Base-by-base conservation (phyloP, 2,797 vertebrate species). In the Staurois parvus region DNA sequence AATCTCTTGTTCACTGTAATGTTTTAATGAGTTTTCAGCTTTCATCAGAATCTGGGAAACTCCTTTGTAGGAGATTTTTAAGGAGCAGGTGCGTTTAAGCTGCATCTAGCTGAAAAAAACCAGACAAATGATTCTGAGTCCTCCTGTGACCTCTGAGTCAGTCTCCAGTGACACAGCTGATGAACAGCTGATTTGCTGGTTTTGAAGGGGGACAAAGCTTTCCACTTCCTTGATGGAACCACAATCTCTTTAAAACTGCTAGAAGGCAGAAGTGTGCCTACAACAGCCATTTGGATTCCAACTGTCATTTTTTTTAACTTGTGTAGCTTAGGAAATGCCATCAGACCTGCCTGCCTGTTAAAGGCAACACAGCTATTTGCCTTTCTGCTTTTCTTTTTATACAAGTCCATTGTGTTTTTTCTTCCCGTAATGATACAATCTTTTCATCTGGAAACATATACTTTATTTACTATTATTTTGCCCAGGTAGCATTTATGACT, bases 401-500 rank as follows among this genome's bases (percentile, higher is more conserved):
- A 75, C 37, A 62, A 32, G 28, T 62, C 59, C 26, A 52, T 69
- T 62, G 37, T n/a, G 28, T 72, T 76, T 81, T 59, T 72, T 64
- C 74, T 70, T n/a, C 19, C 56, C 24, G 17, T 87, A 75, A 86
- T 74, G 76, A 74, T 40, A 56, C 40, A 52, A 67, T 81, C 17
- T 75, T 67, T 83, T 75, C 72, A 83, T 66, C 59, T 73, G 34
- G 59, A 75, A 66, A 66, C 69, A 28, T 79, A 72, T 84, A 72
- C 76, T 78, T 77, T 81, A 66, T 72, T 76, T 81, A 26, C 24
- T 73, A 78, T 79, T 83, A 79, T 87, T 87, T 83, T 83, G 42
- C 45, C 81, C 70, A 87, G 76, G 76, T 83, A 75, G 81, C 81
- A 84, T 67, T 87, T 84, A 83, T 83, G 75, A 79, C 76, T 89